Conservation (phyloP, 2,888 invertebrate species). For the Theretra japonica region DNA sequence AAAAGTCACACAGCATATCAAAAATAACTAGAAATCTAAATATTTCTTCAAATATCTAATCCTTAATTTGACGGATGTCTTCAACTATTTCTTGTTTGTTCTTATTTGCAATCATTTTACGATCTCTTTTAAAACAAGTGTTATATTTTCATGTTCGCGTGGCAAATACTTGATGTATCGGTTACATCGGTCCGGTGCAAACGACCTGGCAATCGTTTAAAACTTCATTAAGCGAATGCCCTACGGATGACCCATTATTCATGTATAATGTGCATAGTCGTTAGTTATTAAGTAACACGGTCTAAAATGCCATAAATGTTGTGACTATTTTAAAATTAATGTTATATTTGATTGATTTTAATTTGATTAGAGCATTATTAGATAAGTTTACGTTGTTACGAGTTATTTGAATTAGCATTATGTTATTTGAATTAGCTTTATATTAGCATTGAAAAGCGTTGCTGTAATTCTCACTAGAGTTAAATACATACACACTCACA, state of each 20-base stretch:
- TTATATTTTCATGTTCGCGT: not conserved
- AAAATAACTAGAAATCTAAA: too few species aligned
- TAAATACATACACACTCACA: too few species aligned
- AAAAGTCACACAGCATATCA: too few species aligned
- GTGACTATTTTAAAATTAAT: not conserved
- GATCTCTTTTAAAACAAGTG: not conserved
- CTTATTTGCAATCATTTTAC: not conserved
- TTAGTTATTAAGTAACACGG: constrained; percentile 9
- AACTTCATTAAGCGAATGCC: constrained; percentile 10
- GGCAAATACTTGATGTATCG: constrained; percentile 7
- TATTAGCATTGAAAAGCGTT: too few species aligned
- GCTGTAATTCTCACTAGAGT: too few species aligned
- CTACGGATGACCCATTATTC: constrained; percentile 10
- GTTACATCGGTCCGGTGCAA: not conserved
- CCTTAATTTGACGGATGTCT: not conserved
- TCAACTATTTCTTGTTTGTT: too few species aligned
- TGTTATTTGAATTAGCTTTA: too few species aligned
- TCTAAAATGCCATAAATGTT: not conserved
- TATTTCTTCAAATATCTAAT: too few species aligned
- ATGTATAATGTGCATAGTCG: constrained; percentile 17
- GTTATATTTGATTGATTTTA: too few species aligned
- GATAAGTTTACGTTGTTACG: too few species aligned
- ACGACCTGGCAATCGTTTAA: not conserved
- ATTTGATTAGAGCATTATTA: too few species aligned
- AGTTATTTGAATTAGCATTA: too few species aligned